A percentile compares a stretch with the other conserved stretches of the same genome.
These are phyloP conservation scores for Pleuronectes platessa DNA, from an alignment of 2,113 vertebrate genomes.

Conservation along the genomic window DNA sequence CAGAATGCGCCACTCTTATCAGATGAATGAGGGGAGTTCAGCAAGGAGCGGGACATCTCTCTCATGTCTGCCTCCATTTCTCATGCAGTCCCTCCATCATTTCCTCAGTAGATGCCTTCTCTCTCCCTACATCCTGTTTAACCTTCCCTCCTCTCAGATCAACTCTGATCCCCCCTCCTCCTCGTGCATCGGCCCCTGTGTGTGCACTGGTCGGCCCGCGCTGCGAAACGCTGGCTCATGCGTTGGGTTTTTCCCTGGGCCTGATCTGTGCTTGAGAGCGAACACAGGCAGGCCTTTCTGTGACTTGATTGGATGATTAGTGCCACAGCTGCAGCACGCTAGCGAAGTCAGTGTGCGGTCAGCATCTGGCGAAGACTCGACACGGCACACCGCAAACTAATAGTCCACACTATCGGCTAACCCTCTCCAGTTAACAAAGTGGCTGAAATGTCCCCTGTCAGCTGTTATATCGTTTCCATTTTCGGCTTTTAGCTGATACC, in stretches of 20 bases:
- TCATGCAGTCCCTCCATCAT: conserved; percentile 50
- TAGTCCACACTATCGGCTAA: conserved; percentile 49
- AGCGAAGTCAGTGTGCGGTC: conserved; percentile 68
- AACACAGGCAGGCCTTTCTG: conserved; percentile 66
- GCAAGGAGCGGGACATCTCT: conserved; percentile 62
- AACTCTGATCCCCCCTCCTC: conserved; percentile 27
- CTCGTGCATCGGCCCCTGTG: conserved; percentile 26
- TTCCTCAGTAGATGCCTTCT: conserved; percentile 42
- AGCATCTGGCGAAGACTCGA: conserved; percentile 57
- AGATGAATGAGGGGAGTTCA: conserved; percentile 69
- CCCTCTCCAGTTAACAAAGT: conserved; percentile 58
- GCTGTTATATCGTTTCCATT: conserved; percentile 34
- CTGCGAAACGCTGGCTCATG: conserved; percentile 17
- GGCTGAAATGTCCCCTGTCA: conserved; percentile 22
- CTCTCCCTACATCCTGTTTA: conserved; percentile 42
- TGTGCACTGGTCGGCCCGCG: conserved; percentile 25
- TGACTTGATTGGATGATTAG: conserved; percentile 67
- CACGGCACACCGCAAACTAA: conserved; percentile 48
- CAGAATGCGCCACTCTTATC: conserved; percentile 68
- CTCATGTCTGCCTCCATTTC: conserved; percentile 50
- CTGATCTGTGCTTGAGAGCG: conserved; percentile 49
- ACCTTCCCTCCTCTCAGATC: conserved; percentile 45
- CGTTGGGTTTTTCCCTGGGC: conserved; percentile 52
- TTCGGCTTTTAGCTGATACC: conserved; percentile 30
- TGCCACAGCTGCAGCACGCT: conserved; percentile 33